A percentile compares a stretch with the other conserved stretches of the same genome.
These are phyloP conservation scores for Tetragnatha montana DNA, from an alignment of 2,888 invertebrate species.

Conservation along the genomic window DNA sequence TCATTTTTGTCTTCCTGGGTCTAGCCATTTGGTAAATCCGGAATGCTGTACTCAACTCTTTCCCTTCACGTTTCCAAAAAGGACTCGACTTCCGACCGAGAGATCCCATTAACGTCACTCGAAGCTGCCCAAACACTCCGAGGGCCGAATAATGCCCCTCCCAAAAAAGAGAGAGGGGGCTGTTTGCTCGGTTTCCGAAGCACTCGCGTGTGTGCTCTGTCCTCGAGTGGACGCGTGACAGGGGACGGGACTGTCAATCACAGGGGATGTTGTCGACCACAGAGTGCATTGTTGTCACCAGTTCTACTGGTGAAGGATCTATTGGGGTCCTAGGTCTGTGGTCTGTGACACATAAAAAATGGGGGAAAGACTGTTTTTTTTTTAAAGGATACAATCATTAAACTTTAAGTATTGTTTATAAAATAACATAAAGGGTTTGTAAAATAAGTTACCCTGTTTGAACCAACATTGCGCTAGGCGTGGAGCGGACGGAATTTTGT, in stretches of 20 bases:
- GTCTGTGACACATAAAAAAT: too few relatives aligned
- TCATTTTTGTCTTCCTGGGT: too few relatives aligned
- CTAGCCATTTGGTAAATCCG: too few relatives aligned
- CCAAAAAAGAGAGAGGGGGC: neutral
- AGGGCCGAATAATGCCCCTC: neutral
- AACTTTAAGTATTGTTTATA: too few relatives aligned
- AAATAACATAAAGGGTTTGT: too few relatives aligned
- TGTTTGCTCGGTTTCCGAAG: slow-evolving; percentile 64
- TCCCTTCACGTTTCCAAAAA: neutral
- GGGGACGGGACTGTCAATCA: slow-evolving; percentile 29
- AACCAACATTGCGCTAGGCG: too few relatives aligned
- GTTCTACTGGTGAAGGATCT: too few relatives aligned
- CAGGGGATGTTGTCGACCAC: neutral
- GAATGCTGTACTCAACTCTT: neutral
- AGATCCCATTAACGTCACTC: slow-evolving; percentile 1
- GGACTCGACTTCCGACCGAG: neutral
- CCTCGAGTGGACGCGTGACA: slow-evolving; percentile 21
- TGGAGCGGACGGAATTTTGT: too few relatives aligned
- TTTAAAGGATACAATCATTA: too few relatives aligned
- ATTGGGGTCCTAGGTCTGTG: too few relatives aligned
- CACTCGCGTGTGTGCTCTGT: neutral
- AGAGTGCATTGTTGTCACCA: neutral
- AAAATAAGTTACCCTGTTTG: too few relatives aligned
- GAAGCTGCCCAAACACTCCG: slow-evolving; percentile 38
- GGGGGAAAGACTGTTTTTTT: too few relatives aligned